These are phyloP conservation scores for Drosophila limbata DNA, from an alignment of 2,888 invertebrate species.

Conservation along the genomic window DNA sequence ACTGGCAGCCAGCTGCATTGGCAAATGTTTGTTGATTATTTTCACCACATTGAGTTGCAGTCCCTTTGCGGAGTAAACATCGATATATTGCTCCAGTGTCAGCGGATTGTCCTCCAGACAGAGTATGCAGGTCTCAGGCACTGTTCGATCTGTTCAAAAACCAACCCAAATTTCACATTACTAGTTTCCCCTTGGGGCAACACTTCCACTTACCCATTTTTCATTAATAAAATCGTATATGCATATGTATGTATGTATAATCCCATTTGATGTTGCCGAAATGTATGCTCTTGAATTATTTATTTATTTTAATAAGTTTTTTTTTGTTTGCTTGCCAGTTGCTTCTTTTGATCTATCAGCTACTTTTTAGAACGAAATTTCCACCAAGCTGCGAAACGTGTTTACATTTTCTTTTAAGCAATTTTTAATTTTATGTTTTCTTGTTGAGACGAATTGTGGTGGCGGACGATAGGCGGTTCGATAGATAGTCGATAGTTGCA, in stretches of 20 bases:
- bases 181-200: background rate
- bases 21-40: constrained; percentile 65
- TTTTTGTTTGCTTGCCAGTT: background rate
- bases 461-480: constrained; percentile 40
- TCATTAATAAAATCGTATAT: constrained; percentile 27
- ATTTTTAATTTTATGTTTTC: constrained; percentile 56
- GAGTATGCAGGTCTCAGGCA: constrained; percentile 51
- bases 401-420: constrained; percentile 46
- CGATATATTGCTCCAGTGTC: constrained; percentile 40
- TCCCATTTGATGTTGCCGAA: constrained; percentile 9
- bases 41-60: constrained; percentile 49
- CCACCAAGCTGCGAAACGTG: background rate
- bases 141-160: constrained; percentile 27
- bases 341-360: background rate
- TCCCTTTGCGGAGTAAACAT: constrained; percentile 53
- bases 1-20: constrained; percentile 60
- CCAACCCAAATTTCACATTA: background rate
- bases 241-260: constrained; percentile 21
- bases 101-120: constrained; percentile 65
- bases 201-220: constrained; percentile 49
- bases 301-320: background rate
- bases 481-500: constrained; percentile 17
- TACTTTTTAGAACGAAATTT: background rate
- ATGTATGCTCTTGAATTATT: background rate
- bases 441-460: constrained; percentile 51